Evolutionary conservation across 2,113 vertebrate species (phyloP), one percentile per base, ranked within the genome.

Genomic region (Chamaetylas fuelleborni): DNA sequence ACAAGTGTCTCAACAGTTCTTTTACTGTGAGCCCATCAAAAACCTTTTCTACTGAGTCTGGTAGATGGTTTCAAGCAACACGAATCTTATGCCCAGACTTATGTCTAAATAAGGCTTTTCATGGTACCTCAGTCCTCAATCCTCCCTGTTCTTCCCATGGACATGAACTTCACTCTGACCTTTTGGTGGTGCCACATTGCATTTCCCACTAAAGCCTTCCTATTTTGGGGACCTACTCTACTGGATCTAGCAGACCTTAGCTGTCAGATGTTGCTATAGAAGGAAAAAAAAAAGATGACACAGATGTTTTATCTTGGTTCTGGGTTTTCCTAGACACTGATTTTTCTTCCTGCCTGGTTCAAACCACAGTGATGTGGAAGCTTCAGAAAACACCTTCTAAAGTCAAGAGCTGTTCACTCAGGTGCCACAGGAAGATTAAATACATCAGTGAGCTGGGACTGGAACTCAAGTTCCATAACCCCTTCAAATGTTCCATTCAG

Each of bases 1-100:
- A 66, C 15, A n/a, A 67, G 19, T 23, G 16, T 58, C 17, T 81
- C 0, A 0, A 11, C 9, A 54, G 6, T 42, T 31, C 9, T 81
- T 73, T 69, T 8, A 60, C 9, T 22, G 9, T 24, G 5, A 24
- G 8, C 1, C 33, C 6, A 5, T 40, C 8, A 19, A 48, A 58
- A 67, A 31, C 14, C 23, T 78, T 73, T 85, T 45, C 7, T 38
- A 1, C 15, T n/a, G 47, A 36, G 3, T 31, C 18, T 77, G 8
- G 3, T 24, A 33, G 14, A 45, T 28, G 13, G 19, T 28, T 60
- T 80, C 34, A 36, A 54, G 18, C 45, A 69, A 66, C 10, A 28
- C 5, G 24, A 60, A 70, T 60, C 61, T 24, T 79, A 19, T 34
- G 36, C 43, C 26, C 26, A 69, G 34, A 40, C 7, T 13, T 40